phyloP scores from a whole-genome alignment of 2,797 vertebrate genomes.

The Labroides dimidiatus region DNA sequence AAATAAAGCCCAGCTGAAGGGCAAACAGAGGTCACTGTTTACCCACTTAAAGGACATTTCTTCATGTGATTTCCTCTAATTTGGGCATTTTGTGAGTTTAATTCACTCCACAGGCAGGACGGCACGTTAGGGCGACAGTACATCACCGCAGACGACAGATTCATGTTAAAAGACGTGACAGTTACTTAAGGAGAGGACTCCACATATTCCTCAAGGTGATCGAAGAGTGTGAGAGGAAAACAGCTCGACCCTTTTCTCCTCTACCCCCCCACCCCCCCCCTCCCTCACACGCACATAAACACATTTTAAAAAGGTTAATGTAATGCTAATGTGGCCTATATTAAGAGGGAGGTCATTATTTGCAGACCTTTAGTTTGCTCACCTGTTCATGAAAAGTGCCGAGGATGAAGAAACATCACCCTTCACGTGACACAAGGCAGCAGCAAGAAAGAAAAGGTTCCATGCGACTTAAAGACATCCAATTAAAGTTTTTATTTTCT shows the following conservation, averaged over 20 bases:
- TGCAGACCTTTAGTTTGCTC: constrained; percentile 57
- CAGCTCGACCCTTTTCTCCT: constrained; percentile 65
- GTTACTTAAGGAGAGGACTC: neutral
- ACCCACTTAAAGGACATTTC: too few species aligned
- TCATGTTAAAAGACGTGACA: too few species aligned
- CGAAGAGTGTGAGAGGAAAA: constrained; percentile 1
- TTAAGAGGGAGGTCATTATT: constrained; percentile 67
- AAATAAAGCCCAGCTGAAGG: too few species aligned
- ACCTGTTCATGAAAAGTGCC: constrained; percentile 37
- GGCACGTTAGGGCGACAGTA: too few species aligned
- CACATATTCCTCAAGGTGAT: constrained; percentile 48
- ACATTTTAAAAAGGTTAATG: constrained; percentile 70
- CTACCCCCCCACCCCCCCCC: constrained; percentile 8
- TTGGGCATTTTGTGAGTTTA: too few species aligned
- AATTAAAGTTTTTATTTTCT: too few species aligned
- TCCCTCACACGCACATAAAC: constrained; percentile 18
- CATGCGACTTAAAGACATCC: too few species aligned
- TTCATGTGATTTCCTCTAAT: too few species aligned
- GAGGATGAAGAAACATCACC: constrained; percentile 6
- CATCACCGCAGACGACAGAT: too few species aligned
- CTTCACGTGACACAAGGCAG: neutral
- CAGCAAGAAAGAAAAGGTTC: neutral
- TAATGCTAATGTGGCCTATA: constrained; percentile 73
- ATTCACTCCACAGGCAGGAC: too few species aligned
- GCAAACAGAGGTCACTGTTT: too few species aligned